Conservation (phyloP, 2,113 vertebrate species). For the Engraulis encrasicolus region DNA sequence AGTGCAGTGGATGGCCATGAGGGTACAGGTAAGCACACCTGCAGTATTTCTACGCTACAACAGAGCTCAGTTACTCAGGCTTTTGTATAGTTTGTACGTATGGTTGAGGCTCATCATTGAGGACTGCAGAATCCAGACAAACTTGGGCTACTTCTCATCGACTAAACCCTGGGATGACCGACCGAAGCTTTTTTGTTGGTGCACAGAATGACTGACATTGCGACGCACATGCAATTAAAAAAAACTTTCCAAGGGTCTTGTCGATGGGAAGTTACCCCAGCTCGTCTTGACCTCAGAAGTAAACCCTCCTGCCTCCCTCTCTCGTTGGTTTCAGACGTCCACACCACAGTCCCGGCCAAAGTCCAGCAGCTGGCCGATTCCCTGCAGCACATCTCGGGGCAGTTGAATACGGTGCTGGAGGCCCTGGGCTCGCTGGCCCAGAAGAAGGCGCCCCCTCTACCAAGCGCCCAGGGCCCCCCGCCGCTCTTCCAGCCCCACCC, state of each 20-base stretch:
- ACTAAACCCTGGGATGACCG: no score
- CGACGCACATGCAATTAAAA: no score
- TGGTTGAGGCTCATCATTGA: no score
- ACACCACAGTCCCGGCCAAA: slow-evolving; percentile 68
- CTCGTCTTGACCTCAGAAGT: not conserved
- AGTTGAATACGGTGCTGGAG: slow-evolving; percentile 80
- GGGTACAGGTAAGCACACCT: slow-evolving; percentile 40
- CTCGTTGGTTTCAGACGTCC: not conserved
- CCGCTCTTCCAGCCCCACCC: slow-evolving; percentile 36
- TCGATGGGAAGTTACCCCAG: no score
- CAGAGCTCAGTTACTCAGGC: not conserved
- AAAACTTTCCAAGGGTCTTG: no score
- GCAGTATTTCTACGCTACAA: not conserved
- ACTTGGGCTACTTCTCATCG: no score
- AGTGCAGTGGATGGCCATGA: slow-evolving; percentile 65
- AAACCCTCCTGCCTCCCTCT: not conserved
- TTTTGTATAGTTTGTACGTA: no score
- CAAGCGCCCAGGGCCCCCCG: slow-evolving; percentile 28
- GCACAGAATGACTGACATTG: no score
- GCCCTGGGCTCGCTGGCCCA: slow-evolving; percentile 72
- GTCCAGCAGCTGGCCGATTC: slow-evolving; percentile 81
- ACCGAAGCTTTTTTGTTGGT: no score
- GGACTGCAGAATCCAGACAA: no score
- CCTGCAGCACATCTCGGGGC: slow-evolving; percentile 81
- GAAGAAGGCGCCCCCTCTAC: slow-evolving; percentile 53